These are phyloP conservation scores for Paramisgurnus dabryanus DNA, from an alignment of 2,113 vertebrate species.

Conservation along the genomic window DNA sequence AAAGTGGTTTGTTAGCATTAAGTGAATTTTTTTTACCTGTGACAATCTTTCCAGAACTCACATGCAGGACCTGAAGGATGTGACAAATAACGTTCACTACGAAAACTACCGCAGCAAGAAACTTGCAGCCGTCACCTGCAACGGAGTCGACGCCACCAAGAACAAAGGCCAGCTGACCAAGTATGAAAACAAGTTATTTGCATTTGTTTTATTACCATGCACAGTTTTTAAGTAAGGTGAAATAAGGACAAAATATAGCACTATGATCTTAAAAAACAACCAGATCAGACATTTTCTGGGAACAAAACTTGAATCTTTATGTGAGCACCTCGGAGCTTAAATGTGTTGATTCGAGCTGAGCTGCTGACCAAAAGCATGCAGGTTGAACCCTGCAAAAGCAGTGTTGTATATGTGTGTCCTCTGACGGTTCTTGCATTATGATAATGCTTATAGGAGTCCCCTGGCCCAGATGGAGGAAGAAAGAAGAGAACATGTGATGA, in stretches of 20 bases:
- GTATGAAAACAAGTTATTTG: constrained; percentile 53
- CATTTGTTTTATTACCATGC: background rate
- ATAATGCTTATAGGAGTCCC: constrained; percentile 70
- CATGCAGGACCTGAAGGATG: constrained; percentile 82
- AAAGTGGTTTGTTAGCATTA: background rate
- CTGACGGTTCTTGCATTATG: background rate
- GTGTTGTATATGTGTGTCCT: constrained; percentile 2
- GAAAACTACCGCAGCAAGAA: constrained; percentile 82
- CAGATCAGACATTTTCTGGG: no score
- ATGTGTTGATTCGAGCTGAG: no score
- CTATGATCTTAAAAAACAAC: no score
- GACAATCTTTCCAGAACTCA: constrained; percentile 69
- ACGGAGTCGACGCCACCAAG: constrained; percentile 76
- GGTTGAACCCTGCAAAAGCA: no score
- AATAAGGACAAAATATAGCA: no score
- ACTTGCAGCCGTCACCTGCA: constrained; percentile 79
- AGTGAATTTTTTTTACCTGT: background rate
- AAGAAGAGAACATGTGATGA: constrained; percentile 78
- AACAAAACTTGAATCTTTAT: no score
- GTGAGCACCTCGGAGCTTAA: no score
- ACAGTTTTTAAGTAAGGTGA: no score
- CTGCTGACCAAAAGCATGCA: no score
- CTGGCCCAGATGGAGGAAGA: constrained; percentile 84
- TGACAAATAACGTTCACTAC: constrained; percentile 82
- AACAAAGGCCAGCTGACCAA: constrained; percentile 78